phyloP scores from a whole-genome alignment of 2,113 vertebrate genomes.

The Tamias sibiricus region DNA sequence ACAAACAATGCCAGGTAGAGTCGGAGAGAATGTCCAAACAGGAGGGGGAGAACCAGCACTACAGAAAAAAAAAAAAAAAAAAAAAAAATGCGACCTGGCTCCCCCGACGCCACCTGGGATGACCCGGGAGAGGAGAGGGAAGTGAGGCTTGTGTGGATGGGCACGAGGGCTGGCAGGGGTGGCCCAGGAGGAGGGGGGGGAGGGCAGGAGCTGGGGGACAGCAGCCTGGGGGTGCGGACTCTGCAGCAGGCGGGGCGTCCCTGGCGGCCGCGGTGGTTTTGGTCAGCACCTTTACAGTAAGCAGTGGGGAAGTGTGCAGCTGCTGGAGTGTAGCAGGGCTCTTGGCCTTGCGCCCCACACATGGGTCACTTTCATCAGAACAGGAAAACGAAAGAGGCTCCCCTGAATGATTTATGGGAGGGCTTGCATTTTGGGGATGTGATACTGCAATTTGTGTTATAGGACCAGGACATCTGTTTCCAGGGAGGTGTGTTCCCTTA shows the following conservation, averaged over 20 bases:
- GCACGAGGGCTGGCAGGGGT: neutral
- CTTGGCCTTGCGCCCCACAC: conserved; percentile 67
- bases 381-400: conserved; percentile 82
- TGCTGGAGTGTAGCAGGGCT: conserved; percentile 72
- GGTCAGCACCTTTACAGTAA: conserved; percentile 78
- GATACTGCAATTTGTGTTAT: conserved; percentile 74
- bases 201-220: neutral
- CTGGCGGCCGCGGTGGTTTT: conserved; percentile 53
- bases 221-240: neutral
- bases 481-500: conserved; percentile 71
- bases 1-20: neutral
- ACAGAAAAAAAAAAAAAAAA: neutral
- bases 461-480: conserved; percentile 81
- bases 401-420: conserved; percentile 81
- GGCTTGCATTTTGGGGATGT: conserved; percentile 82
- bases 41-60: neutral
- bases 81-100: neutral
- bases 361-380: conserved; percentile 82
- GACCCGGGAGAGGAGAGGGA: neutral
- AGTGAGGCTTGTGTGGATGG: neutral
- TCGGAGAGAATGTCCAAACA: neutral
- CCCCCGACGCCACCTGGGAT: fast-evolving
- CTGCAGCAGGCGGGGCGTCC: neutral
- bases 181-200: neutral
- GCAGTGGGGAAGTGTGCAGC: conserved; percentile 76